These are phyloP conservation scores for Pelosia muscerda DNA, from an alignment of 2,888 invertebrate species.

Conservation along the genomic window DNA sequence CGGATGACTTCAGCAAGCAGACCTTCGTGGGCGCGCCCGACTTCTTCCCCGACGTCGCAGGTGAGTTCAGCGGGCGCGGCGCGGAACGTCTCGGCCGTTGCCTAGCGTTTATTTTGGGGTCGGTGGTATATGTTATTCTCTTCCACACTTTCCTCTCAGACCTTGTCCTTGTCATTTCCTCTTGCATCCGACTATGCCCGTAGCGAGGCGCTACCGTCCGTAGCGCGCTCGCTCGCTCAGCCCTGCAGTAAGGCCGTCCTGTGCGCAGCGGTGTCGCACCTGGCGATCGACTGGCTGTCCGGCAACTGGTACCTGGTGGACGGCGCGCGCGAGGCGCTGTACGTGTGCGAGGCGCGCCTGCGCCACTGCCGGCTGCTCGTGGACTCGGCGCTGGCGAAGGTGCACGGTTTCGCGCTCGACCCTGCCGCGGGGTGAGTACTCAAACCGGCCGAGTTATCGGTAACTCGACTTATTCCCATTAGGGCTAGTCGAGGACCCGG, in stretches of 20 bases:
- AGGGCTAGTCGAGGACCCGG: too few relatives aligned
- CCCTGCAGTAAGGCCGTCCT: not conserved
- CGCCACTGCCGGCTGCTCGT: conserved; percentile 89
- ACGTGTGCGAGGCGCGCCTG: conserved; percentile 89
- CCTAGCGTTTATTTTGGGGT: too few relatives aligned
- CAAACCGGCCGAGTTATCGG: not conserved
- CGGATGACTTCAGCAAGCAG: conserved; percentile 87
- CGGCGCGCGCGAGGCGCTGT: conserved; percentile 89
- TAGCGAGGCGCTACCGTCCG: too few relatives aligned
- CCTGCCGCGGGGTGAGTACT: conserved; percentile 82
- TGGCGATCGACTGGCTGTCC: conserved; percentile 94
- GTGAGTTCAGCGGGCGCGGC: conserved; percentile 70
- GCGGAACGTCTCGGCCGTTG: too few relatives aligned
- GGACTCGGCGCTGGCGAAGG: conserved; percentile 89
- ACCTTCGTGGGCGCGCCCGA: conserved; percentile 87
- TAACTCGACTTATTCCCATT: too few relatives aligned
- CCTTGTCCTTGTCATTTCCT: not conserved
- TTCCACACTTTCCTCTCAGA: not conserved
- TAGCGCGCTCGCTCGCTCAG: too few relatives aligned
- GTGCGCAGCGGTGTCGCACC: conserved; percentile 89
- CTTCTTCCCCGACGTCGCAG: conserved; percentile 88
- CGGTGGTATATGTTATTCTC: too few relatives aligned
- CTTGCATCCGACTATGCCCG: too few relatives aligned
- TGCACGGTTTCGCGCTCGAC: conserved; percentile 92
- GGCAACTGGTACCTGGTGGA: conserved; percentile 95